Conservation (phyloP, 2,797 vertebrate genomes). For the Synaphobranchus kaupii region DNA sequence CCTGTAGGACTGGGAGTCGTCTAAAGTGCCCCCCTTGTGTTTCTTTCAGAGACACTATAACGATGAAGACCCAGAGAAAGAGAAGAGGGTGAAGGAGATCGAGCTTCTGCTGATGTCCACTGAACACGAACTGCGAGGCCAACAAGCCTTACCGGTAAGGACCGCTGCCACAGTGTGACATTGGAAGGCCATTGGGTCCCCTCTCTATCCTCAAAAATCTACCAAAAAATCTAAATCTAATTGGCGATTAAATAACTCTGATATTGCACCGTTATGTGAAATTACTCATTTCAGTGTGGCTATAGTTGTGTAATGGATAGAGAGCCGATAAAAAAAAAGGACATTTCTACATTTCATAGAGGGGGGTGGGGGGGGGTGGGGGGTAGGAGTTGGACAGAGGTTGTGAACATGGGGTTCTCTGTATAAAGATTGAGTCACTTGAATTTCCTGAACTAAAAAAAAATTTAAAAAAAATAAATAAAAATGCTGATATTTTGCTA, state of each 20-base stretch:
- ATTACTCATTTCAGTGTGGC: neutral
- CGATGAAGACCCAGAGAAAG: slow-evolving; percentile 98
- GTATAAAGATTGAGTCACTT: no score
- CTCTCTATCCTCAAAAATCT: slow-evolving; percentile 40
- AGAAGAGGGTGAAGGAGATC: slow-evolving; percentile 98
- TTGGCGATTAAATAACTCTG: neutral
- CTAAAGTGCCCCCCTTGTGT: slow-evolving; percentile 57
- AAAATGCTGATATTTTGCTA: no score
- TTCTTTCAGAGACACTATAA: slow-evolving; percentile 94
- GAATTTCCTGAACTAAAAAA: neutral
- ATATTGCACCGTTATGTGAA: no score
- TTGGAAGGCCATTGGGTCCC: slow-evolving; percentile 60
- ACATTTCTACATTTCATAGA: neutral
- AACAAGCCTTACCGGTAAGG: slow-evolving; percentile 90
- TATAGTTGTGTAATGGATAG: neutral
- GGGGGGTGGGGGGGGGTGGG: no score
- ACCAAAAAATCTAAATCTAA: neutral
- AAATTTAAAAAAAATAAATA: no score
- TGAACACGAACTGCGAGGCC: slow-evolving; percentile 95
- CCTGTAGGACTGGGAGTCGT: neutral
- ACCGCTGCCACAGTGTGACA: slow-evolving; percentile 51
- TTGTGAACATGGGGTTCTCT: no score
- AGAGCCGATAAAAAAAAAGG: neutral
- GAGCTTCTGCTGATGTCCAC: slow-evolving; percentile 98
- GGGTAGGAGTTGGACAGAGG: no score